phyloP scores from a whole-genome alignment of 1,140 invertebrate species.

The Apocrypta bakeri region DNA sequence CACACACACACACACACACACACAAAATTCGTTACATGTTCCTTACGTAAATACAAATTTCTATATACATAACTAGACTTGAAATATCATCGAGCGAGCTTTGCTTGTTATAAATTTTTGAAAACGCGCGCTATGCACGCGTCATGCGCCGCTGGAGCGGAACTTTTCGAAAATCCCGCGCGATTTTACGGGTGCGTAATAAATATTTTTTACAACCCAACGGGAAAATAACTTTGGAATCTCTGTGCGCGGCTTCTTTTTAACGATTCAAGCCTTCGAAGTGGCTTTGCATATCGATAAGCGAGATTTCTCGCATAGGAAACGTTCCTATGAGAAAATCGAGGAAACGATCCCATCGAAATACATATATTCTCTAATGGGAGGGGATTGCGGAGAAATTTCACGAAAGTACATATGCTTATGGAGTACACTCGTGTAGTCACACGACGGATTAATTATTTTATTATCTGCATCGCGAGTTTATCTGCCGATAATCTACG shows the following conservation, averaged over 20 bases:
- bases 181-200: background rate
- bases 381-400: background rate
- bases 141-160: background rate
- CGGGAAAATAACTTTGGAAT: background rate
- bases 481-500: background rate
- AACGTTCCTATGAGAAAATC: no score
- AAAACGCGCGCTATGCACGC: background rate
- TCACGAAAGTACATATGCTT: background rate
- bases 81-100: background rate
- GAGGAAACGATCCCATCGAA: no score
- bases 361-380: no score
- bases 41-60: no score
- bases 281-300: background rate
- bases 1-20: no score
- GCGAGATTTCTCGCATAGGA: background rate
- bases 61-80: background rate
- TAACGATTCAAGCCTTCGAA: background rate
- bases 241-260: background rate
- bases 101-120: background rate
- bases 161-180: background rate
- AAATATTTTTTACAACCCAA: background rate
- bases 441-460: no score
- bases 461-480: no score
- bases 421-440: no score
- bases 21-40: no score